These are phyloP conservation scores for Harpagoxenus sublaevis DNA, from an alignment of 2,888 invertebrate species.

Conservation along the genomic window DNA sequence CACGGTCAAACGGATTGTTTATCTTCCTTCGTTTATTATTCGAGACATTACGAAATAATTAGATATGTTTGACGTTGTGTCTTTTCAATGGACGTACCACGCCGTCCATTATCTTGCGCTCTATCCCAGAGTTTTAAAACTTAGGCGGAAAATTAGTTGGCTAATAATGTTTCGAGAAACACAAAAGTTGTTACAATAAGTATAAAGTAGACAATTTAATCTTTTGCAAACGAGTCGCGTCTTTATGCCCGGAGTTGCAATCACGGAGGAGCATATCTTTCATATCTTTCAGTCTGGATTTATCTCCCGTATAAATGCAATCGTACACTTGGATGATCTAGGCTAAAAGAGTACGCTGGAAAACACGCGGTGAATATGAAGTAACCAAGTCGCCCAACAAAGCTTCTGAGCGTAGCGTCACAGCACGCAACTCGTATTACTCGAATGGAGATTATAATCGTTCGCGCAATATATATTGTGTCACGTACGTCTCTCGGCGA, in stretches of 20 bases:
- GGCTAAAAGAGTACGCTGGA: not conserved
- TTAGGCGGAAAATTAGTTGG: not conserved
- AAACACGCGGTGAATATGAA: not conserved
- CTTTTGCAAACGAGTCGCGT: not conserved
- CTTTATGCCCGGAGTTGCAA: not conserved
- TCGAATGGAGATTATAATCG: slow-evolving; percentile 70
- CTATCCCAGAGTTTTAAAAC: not conserved
- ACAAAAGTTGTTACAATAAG: not conserved
- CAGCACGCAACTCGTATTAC: slow-evolving; percentile 63
- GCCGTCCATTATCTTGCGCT: not conserved
- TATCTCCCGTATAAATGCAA: not conserved
- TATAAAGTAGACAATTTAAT: not conserved
- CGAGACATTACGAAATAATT: slow-evolving; percentile 29
- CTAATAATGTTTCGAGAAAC: slow-evolving; percentile 11
- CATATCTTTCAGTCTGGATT: not conserved
- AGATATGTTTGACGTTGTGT: not conserved
- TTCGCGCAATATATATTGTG: slow-evolving; percentile 65
- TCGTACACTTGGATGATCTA: not conserved
- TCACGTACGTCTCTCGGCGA: slow-evolving; percentile 67
- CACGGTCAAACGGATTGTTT: slow-evolving; percentile 39
- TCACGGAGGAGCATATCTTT: not conserved
- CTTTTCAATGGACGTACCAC: not conserved
- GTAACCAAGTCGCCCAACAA: not conserved
- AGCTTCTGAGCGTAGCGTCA: slow-evolving; percentile 29
- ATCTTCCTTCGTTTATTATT: slow-evolving; percentile 22